phyloP scores from a whole-genome alignment of 1,140 invertebrate genomes.

The Brachionus rubens region DNA sequence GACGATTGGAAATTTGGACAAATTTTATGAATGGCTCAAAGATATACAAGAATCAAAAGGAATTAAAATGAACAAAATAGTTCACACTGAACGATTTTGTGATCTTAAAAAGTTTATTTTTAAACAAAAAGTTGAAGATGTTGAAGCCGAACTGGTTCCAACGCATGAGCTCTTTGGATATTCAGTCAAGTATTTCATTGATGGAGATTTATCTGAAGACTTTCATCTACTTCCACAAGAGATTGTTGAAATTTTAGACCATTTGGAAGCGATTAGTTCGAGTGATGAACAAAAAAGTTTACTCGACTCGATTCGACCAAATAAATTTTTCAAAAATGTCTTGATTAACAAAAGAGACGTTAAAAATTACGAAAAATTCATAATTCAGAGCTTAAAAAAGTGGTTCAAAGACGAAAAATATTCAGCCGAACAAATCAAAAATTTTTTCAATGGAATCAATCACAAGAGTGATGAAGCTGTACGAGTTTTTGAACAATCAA shows the following conservation, averaged over 20 bases:
- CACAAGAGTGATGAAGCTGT: neutral
- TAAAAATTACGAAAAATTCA: conserved; percentile 28
- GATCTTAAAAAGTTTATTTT: conserved; percentile 21
- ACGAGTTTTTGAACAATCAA: too few relatives aligned
- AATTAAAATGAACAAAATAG: neutral
- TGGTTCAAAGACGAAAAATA: neutral
- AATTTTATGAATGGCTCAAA: neutral
- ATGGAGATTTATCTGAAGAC: neutral
- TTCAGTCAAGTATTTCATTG: neutral
- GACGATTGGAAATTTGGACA: neutral
- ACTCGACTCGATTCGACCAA: neutral
- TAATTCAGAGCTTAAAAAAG: neutral
- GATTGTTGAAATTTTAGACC: neutral
- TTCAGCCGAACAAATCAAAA: neutral
- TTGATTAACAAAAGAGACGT: neutral
- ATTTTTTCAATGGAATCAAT: neutral
- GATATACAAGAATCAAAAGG: neutral
- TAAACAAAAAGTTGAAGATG: neutral
- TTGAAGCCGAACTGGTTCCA: neutral
- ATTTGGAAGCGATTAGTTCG: neutral
- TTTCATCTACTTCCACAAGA: neutral
- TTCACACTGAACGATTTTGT: conserved; percentile 4
- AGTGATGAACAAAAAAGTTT: neutral
- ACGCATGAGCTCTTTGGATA: conserved; percentile 14
- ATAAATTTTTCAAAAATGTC: neutral